A percentile compares a stretch with the other conserved stretches of the same genome.
These are phyloP conservation scores for Allolobophora icterica DNA, from an alignment of 2,888 invertebrate genomes.

Conservation along the genomic window DNA sequence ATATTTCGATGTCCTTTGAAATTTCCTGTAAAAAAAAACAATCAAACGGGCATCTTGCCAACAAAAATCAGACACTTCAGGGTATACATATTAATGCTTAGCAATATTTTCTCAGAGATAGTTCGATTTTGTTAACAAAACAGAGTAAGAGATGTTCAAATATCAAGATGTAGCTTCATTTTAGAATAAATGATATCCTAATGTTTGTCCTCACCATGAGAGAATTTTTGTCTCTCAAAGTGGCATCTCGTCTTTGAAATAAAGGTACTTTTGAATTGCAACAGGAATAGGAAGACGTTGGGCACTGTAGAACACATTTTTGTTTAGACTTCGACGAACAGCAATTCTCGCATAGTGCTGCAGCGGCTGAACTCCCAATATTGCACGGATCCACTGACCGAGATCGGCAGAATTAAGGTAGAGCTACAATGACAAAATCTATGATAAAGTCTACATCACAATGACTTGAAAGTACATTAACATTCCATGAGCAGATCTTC, in stretches of 20 bases:
- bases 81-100: neutral
- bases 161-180: neutral
- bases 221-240: neutral
- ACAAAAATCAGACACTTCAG: neutral
- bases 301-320: slow-evolving; percentile 25
- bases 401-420: neutral
- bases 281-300: slow-evolving; percentile 22
- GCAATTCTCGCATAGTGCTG: slow-evolving; percentile 30
- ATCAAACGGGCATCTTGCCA: neutral
- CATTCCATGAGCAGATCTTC: too few relatives aligned
- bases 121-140: neutral
- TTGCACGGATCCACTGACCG: neutral
- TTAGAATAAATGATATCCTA: neutral
- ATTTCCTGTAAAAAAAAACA: too few relatives aligned
- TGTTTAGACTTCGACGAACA: slow-evolving; percentile 25
- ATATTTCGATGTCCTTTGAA: too few relatives aligned
- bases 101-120: neutral
- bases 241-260: slow-evolving; percentile 18
- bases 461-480: neutral
- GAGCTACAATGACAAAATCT: neutral
- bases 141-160: neutral
- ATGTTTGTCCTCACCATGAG: neutral
- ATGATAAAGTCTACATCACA: neutral
- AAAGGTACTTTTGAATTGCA: neutral
- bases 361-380: slow-evolving; percentile 20